A percentile compares a stretch with the other conserved stretches of the same genome.
Evolutionary conservation across 2,797 vertebrate genomes (phyloP).

Genomic region (Poeciliopsis presidionis): DNA sequence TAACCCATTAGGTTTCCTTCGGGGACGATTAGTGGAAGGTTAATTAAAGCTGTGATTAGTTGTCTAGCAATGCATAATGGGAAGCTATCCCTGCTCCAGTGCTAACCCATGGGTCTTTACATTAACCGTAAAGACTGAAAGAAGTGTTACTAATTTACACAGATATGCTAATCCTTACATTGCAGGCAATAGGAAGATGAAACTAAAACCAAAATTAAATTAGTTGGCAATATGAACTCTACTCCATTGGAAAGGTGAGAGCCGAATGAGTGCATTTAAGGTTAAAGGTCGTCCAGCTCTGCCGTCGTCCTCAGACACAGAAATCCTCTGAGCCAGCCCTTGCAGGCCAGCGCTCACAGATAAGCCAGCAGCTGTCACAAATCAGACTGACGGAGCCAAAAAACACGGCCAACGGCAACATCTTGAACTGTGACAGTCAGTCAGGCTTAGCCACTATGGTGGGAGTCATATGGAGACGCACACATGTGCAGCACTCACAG

Average conservation of each 20-base stretch:
- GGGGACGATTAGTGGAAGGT: slow-evolving; percentile 64
- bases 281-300: slow-evolving; percentile 35
- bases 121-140: slow-evolving; percentile 43
- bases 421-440: slow-evolving; percentile 56
- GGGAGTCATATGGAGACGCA: slow-evolving; percentile 42
- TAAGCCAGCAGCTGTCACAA: slow-evolving; percentile 68
- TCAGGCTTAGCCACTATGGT: slow-evolving; percentile 59
- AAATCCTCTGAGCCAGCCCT: slow-evolving; percentile 48
- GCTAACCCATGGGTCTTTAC: slow-evolving; percentile 35
- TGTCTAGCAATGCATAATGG: slow-evolving; percentile 39
- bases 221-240: slow-evolving; percentile 7
- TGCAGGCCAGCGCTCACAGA: slow-evolving; percentile 32
- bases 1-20: slow-evolving; percentile 62
- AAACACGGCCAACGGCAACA: slow-evolving; percentile 56
- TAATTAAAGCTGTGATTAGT: slow-evolving; percentile 72
- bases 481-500: slow-evolving; percentile 34
- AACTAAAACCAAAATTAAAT: slow-evolving; percentile 37
- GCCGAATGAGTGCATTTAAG: slow-evolving; percentile 26
- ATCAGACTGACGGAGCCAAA: slow-evolving; percentile 60
- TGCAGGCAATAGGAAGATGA: slow-evolving; percentile 26
- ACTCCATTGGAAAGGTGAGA: slow-evolving; percentile 22
- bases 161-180: slow-evolving; percentile 40
- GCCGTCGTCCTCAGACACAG: slow-evolving; percentile 42
- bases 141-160: not conserved
- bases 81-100: slow-evolving; percentile 27